Evolutionary conservation across 2,797 vertebrate species (phyloP), one percentile per base, ranked within the genome.

Genomic region (Cynodonichthys magdalenae): DNA sequence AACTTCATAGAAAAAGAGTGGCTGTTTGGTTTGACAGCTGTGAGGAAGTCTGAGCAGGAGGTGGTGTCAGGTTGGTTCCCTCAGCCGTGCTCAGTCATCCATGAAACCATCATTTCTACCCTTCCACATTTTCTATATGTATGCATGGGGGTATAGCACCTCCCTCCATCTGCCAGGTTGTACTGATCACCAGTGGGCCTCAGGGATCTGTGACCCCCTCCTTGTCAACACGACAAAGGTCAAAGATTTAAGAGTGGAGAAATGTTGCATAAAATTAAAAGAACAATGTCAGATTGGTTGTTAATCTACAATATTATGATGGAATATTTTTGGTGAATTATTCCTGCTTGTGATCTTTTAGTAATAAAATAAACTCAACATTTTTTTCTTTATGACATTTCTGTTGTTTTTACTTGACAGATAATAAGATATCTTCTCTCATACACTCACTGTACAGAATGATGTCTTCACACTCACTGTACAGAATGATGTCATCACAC

Each of bases 21-120:
- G 69, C 57, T 71, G 54, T 68, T 18, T 64, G 42, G 60, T 17
- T 53, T 39, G 42, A 46, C 63, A 71, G 66, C 65, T 44, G 27
- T 44, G 36, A 47, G 46, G n/a, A 18, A 57, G 48, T 36, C 34
- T 36, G 50, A 51, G 46, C 46, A 24, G 53, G 52, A 75, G 61
- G 66, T 73, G 74, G 65, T 56, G 71, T 82, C 65, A 83, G 68
- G 83, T 71, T 82, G 63, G 76, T 63, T 84, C 54, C 47, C 57
- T 85, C 79, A 87, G 86, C 82, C 80, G 83, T 79, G 78, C 66
- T 77, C 79, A 85, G 52, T 83, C 86, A 88, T 77, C 90, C 80
- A 75, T 83, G 79, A 78, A 86, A 75, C 69, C 66, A 29, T 53
- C 28, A 57, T 44, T 29, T 52, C 41, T 56, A 47, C 63, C 36